Conservation (phyloP, 2,113 vertebrate genomes). For the Chloebia gouldiae region DNA sequence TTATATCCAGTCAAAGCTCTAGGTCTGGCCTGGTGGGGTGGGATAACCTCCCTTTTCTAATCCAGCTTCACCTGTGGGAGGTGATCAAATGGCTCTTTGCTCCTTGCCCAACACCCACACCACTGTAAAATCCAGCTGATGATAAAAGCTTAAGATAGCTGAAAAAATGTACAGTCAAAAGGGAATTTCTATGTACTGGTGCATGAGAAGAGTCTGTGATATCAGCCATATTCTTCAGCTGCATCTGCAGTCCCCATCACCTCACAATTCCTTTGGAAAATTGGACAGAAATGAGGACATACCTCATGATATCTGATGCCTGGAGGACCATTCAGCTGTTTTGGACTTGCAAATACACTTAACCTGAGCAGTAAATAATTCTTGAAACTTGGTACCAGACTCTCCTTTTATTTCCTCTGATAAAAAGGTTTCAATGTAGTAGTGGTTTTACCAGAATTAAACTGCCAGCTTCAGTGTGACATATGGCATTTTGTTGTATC, state of each 20-base stretch:
- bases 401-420: neutral
- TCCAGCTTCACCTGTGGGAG: neutral
- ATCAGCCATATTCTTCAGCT: neutral
- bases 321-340: neutral
- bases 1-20: neutral
- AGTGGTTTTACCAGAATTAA: neutral
- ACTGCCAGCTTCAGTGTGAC: neutral
- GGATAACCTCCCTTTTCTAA: neutral
- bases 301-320: neutral
- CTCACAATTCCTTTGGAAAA: neutral
- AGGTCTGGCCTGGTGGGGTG: neutral
- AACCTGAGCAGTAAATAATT: neutral
- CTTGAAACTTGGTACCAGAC: neutral
- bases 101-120: neutral
- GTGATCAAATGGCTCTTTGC: neutral
- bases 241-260: neutral
- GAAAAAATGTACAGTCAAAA: neutral
- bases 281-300: neutral
- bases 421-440: neutral
- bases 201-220: neutral
- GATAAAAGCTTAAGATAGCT: neutral
- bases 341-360: neutral
- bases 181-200: neutral
- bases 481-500: neutral
- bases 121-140: rapidly evolving